Percentiles rank a stretch among this genome's conserved stretches.
These are phyloP conservation scores for Climacteris rufus DNA, from an alignment of 2,113 vertebrate genomes.

Conservation along the genomic window DNA sequence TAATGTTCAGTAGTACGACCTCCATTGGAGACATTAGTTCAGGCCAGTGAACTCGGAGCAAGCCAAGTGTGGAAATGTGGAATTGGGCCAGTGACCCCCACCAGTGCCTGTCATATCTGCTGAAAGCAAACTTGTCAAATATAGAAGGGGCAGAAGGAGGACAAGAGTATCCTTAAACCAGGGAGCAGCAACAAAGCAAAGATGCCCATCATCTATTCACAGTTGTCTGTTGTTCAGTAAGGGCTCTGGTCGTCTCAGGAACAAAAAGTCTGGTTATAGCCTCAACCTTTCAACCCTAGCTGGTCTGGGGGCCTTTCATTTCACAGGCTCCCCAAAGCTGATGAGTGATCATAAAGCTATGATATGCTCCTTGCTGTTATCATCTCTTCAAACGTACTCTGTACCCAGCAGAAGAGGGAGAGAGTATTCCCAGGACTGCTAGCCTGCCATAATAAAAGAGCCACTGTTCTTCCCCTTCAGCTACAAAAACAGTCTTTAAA, in stretches of 20 bases:
- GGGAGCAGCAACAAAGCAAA: conserved; percentile 42
- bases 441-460: background rate
- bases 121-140: conserved; percentile 77
- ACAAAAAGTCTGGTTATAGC: conserved; percentile 43
- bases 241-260: conserved; percentile 7
- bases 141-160: conserved; percentile 60
- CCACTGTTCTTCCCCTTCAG: background rate
- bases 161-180: conserved; percentile 53
- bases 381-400: background rate
- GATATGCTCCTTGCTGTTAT: conserved; percentile 14
- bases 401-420: background rate
- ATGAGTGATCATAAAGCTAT: conserved; percentile 32
- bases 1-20: conserved; percentile 68
- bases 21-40: conserved; percentile 78
- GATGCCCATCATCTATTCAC: conserved; percentile 57
- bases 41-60: conserved; percentile 75
- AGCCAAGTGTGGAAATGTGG: conserved; percentile 79
- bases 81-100: conserved; percentile 76
- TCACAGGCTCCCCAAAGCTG: conserved; percentile 26
- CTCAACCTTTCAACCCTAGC: conserved; percentile 27
- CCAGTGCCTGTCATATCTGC: conserved; percentile 77
- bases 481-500: background rate
- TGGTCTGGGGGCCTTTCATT: conserved; percentile 18
- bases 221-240: conserved; percentile 29
- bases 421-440: background rate